These are phyloP conservation scores for Leptoclinus maculatus DNA, from an alignment of 2,797 vertebrate genomes.

Conservation along the genomic window DNA sequence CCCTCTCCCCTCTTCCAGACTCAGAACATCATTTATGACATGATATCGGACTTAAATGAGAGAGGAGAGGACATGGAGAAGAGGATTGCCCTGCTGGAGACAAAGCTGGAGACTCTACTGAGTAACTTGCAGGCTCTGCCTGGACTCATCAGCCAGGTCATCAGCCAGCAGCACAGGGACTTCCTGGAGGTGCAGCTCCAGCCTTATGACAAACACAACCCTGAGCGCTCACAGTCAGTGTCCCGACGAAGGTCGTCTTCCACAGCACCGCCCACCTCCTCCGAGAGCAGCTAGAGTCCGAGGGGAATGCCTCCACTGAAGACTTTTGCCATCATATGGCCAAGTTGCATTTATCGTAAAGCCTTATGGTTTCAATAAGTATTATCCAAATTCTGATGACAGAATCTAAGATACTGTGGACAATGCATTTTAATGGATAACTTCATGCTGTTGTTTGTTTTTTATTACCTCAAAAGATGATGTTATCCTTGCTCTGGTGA, in stretches of 20 bases:
- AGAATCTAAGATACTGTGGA: conserved; percentile 91
- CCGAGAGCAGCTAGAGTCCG: conserved; percentile 98
- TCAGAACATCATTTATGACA: conserved; percentile 99
- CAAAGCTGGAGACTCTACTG: conserved; percentile 96
- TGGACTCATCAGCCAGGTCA: conserved; percentile 96
- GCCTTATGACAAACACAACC: conserved; percentile 92
- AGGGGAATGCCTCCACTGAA: conserved; percentile 89
- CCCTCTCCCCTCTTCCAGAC: conserved; percentile 87
- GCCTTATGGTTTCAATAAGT: conserved; percentile 99
- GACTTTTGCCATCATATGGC: conserved; percentile 99
- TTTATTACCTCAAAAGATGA: conserved; percentile 86
- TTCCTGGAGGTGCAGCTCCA: conserved; percentile 96
- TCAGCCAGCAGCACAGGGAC: conserved; percentile 97
- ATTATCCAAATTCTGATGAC: conserved; percentile 99
- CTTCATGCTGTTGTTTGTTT: conserved; percentile 82
- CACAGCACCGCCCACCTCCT: conserved; percentile 97
- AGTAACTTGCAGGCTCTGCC: conserved; percentile 97
- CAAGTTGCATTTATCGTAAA: conserved; percentile 99
- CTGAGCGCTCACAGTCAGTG: conserved; percentile 93
- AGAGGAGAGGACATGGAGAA: conserved; percentile 99
- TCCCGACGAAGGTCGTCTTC: conserved; percentile 96
- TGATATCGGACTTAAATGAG: conserved; percentile 99
- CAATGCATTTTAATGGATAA: conserved; percentile 81
- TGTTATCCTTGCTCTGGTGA: conserved; percentile 84
- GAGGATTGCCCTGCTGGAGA: conserved; percentile 96